Evolutionary conservation across 2,797 vertebrate species (phyloP), one percentile per base, ranked within the genome.

Genomic region (Myotis myotis): DNA sequence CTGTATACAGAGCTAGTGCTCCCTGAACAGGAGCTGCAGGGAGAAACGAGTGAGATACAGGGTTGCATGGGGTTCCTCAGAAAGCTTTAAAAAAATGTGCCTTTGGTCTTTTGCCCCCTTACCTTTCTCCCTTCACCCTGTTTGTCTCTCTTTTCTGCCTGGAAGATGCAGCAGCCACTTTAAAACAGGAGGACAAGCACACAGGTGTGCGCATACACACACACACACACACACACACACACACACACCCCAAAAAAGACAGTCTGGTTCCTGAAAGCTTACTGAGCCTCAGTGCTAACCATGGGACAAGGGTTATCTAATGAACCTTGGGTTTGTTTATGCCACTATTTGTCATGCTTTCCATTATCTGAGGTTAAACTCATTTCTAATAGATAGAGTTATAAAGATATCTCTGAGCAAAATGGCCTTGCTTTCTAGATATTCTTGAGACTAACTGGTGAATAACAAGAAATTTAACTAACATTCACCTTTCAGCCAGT

Each of bases 131-230:
- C 41, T 72, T 79, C 51, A 3, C 19, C 57, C 53, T 19, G 51
- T 17, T 70, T 93, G 38, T 76, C 53, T 89, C 51, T 76, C 60
- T 28, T 87, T 76, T 36, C 60, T n/a, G n/a, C 49, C 68, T 75
- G 6, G 66, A 79, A 95, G 75, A 94, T 5, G 55, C 38, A 51
- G 66, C 9, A 41, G 57, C 28, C 23, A 17, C 85, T 68, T 28
- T 55, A n/a, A 80, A 36, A 72, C 57, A 87, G 12, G 44, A 66
- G 9, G 51, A 20, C 17, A 53, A 19, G 19, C 8, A 23, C 22
- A 57, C 22, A 57, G 47, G 47, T 49, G 47, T 5, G 47, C 13
- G 44, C 2, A 11, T 47, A 38, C 6, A 38, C 41, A 41, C 41
- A 41, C 41, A 41, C 13, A 13, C 47, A 17, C 72, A 44, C 38